Base-by-base conservation (phyloP, 2,113 vertebrate species). In the Spheniscus mendiculus region DNA sequence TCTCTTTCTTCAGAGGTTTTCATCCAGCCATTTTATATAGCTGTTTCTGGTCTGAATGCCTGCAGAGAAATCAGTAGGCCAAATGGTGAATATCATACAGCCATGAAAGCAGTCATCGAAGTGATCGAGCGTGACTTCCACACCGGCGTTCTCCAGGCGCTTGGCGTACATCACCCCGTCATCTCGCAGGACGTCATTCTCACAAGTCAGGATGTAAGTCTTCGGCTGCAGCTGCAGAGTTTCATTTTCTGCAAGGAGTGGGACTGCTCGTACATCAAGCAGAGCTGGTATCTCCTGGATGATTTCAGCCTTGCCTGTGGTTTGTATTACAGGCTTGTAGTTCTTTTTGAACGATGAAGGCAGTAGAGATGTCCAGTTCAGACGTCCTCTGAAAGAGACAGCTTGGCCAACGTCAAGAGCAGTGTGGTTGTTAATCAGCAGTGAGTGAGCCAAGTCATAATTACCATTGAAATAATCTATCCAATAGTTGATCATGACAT, bases 91-190 rank as follows among this genome's bases (percentile, higher is more conserved):
- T 86, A 99, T 98, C 98, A 99, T 98, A 97, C 99, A 99, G 52
- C 99, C 99, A 1, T 99, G 99, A 90, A 99, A 99, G 36, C 99
- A 99, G 74, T 99, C 99, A 55, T 99, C 98, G 9, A 99, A 98
- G 97, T 99, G 99, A 66, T 99, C 99, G 1, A 98, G 98, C 27
- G 99, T 99, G 93, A 99, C 99, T 3, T 98, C 71, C 40, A 99
- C 99, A 0, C 99, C 99, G 0, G 98, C 99, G 0, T 98, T 98
- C 98, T 98, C 98, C 95, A 99, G 90, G 18, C 99, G 99, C 61
- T 95, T 96, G 18, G 97, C 99, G 14, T 99, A 99, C 99, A 99
- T 99, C 86, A 98, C 96, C 6, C 99, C 99, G 1, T 99, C 99
- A 2, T 99, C 99, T 53, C 99, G 97, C 82, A 99, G 98, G 40